Percentiles rank a stretch among this genome's conserved stretches.
phyloP scores from a whole-genome alignment of 2,113 vertebrate species.

The Pedionomus torquatus region DNA sequence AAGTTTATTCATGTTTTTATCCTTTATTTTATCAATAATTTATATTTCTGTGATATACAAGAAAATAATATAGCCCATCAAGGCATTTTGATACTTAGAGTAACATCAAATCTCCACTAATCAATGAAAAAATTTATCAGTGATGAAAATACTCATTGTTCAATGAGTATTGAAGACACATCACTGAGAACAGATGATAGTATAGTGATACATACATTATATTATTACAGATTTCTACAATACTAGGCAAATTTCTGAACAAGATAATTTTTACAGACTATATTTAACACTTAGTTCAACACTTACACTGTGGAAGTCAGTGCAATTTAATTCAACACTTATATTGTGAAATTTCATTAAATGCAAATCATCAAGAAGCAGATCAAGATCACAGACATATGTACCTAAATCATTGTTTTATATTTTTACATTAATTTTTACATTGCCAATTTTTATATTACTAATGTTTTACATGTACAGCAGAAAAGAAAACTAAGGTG shows the following conservation, averaged over 20 bases:
- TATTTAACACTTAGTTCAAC: not conserved
- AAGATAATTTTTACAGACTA: not conserved
- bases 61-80: not conserved
- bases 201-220: not conserved
- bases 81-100: not conserved
- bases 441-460: not conserved
- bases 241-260: not conserved
- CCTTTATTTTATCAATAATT: not conserved
- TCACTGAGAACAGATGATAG: not conserved
- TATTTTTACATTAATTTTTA: not conserved
- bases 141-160: not conserved
- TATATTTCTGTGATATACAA: not conserved
- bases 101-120: not conserved
- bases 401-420: not conserved
- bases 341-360: not conserved
- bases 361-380: not conserved
- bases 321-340: not conserved
- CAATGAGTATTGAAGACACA: not conserved
- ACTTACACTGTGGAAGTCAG: not conserved
- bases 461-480: not conserved
- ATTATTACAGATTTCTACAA: not conserved
- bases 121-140: not conserved
- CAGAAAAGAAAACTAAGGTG: not conserved
- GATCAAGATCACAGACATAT: not conserved
- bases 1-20: not conserved